Percentiles rank a stretch among this genome's conserved stretches.
phyloP scores from a whole-genome alignment of 2,797 vertebrate genomes.

The Paratrypauchen microcephalus region DNA sequence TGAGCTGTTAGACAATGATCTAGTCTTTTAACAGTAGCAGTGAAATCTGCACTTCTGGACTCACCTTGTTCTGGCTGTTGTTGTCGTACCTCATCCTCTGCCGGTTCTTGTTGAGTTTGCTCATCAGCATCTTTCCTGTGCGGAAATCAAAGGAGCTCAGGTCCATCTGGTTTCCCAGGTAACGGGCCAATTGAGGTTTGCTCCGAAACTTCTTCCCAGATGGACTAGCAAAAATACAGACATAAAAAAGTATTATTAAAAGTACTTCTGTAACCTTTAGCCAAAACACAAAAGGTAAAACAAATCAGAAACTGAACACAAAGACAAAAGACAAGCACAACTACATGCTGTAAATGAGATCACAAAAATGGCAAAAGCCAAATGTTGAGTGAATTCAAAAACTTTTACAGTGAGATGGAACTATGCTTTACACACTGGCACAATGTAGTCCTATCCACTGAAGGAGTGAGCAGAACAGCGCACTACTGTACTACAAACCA shows the following conservation, averaged over 20 bases:
- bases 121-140: slow-evolving; percentile 96
- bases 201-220: slow-evolving; percentile 99
- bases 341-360: slow-evolving; percentile 63
- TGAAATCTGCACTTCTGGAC: background rate
- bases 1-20: background rate
- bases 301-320: slow-evolving; percentile 13
- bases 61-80: slow-evolving; percentile 93
- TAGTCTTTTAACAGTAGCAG: background rate
- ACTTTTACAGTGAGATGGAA: slow-evolving; percentile 42
- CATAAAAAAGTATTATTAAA: slow-evolving; percentile 6
- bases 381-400: slow-evolving; percentile 33
- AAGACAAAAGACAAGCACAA: slow-evolving; percentile 25
- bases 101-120: slow-evolving; percentile 94
- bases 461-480: background rate
- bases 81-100: slow-evolving; percentile 95
- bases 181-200: slow-evolving; percentile 97
- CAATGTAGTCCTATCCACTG: background rate
- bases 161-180: slow-evolving; percentile 98
- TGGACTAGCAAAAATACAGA: slow-evolving; percentile 78
- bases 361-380: slow-evolving; percentile 48
- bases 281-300: slow-evolving; percentile 7
- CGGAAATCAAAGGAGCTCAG: slow-evolving; percentile 96
- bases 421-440: slow-evolving; percentile 21
- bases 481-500: slow-evolving; percentile 4
- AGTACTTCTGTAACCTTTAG: background rate